Evolutionary conservation across 2,113 vertebrate species (phyloP).

Genomic region (Archocentrus centrarchus): DNA sequence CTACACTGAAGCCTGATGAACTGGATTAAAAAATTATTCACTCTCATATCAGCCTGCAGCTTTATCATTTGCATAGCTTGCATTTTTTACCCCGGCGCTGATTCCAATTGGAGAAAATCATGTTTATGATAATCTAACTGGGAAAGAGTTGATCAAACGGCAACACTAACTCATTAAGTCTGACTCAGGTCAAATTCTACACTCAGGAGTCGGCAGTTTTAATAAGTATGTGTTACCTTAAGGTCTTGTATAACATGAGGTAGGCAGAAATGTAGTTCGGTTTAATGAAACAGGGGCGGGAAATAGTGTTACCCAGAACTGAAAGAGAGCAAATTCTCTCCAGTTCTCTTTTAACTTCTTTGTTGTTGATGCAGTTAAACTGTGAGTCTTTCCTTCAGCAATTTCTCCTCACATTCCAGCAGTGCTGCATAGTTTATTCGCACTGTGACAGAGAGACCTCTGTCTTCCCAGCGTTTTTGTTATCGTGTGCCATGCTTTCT

Average conservation of each 20-base stretch:
- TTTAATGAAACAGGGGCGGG: not conserved
- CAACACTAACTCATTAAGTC: not conserved
- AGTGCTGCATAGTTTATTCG: constrained; percentile 51
- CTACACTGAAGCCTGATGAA: not conserved
- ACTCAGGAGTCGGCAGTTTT: not conserved
- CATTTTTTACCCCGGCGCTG: not conserved
- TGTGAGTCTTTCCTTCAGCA: constrained; percentile 27
- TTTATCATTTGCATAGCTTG: not conserved
- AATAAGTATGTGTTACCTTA: not conserved
- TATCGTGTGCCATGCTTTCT: constrained; percentile 32
- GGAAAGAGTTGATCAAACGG: not conserved
- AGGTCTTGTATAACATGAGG: not conserved
- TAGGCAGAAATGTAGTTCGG: not conserved
- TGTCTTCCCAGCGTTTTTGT: constrained; percentile 31
- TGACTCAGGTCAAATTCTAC: not conserved
- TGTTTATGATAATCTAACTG: not conserved
- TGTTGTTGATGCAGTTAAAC: constrained; percentile 46
- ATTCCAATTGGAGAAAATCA: not conserved
- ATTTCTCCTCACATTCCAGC: constrained; percentile 31
- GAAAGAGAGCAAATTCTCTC: constrained; percentile 8
- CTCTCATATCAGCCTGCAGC: not conserved
- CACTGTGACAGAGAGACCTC: constrained; percentile 32
- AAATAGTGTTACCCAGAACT: not conserved
- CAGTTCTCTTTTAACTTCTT: constrained; percentile 23
- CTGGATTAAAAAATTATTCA: not conserved